phyloP scores from a whole-genome alignment of 2,113 vertebrate species.

The Scolopax mira region DNA sequence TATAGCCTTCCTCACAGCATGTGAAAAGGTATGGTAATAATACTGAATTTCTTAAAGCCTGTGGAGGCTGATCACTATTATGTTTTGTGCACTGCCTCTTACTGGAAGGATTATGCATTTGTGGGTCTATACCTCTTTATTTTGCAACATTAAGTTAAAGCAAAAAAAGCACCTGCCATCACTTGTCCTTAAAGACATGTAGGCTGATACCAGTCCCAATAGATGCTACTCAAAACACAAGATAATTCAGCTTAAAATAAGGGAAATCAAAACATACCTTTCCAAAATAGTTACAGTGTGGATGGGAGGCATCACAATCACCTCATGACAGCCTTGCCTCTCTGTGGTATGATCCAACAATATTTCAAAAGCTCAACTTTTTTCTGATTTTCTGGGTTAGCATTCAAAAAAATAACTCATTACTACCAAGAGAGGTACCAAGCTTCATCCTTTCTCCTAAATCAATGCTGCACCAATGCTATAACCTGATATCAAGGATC shows the following conservation, averaged over 20 bases:
- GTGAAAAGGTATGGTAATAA: neutral
- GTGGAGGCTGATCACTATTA: neutral
- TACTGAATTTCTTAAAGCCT: neutral
- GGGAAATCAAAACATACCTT: neutral
- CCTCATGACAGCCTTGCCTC: neutral
- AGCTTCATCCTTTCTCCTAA: neutral
- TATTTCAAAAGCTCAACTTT: neutral
- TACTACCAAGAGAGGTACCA: neutral
- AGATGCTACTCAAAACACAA: neutral
- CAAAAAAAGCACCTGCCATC: neutral
- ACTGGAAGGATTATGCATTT: neutral
- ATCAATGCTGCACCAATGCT: neutral
- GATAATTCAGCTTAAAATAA: neutral
- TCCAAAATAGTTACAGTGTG: neutral
- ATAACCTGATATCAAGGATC: neutral
- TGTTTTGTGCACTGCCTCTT: neutral
- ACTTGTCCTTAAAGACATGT: neutral
- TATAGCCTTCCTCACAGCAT: neutral
- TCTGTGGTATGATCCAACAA: neutral
- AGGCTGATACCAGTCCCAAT: neutral
- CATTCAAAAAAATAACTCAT: neutral
- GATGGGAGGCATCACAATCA: neutral
- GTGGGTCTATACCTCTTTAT: neutral
- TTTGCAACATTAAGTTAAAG: neutral
- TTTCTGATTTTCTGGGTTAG: neutral